phyloP scores from a whole-genome alignment of 2,113 vertebrate species.

The Semnornis frantzii region DNA sequence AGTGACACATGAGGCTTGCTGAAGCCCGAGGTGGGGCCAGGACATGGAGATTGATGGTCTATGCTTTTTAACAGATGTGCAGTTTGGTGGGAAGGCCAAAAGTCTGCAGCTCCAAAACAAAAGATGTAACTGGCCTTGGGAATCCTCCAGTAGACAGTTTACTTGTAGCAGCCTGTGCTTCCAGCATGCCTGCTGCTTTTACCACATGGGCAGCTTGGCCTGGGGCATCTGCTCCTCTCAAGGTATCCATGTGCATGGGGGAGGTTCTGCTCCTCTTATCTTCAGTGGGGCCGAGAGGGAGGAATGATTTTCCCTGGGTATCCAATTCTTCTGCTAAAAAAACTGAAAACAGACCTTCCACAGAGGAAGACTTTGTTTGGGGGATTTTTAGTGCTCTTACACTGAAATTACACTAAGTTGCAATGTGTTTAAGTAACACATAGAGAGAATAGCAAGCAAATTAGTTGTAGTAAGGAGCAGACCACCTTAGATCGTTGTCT shows the following conservation, averaged over 20 bases:
- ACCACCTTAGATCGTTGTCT: background rate
- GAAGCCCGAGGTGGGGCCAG: constrained; percentile 36
- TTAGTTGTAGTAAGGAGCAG: background rate
- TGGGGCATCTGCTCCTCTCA: fast-evolving
- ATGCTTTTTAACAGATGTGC: constrained; percentile 44
- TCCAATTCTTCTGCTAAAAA: background rate
- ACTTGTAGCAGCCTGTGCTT: background rate
- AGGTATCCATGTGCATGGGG: background rate
- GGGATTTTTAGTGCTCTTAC: background rate
- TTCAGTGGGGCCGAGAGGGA: background rate
- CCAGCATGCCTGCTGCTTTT: background rate
- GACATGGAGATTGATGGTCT: background rate
- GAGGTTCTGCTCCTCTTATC: background rate
- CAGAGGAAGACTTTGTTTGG: background rate
- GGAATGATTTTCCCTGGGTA: background rate
- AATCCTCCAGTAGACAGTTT: constrained; percentile 6
- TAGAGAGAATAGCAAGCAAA: background rate
- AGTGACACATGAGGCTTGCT: constrained; percentile 50
- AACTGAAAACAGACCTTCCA: background rate
- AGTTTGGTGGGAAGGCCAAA: background rate
- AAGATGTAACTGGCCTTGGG: constrained; percentile 2
- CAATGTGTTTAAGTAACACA: background rate
- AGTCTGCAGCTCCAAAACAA: constrained; percentile 1
- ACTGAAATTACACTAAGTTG: background rate
- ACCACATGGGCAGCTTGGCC: background rate